Base-by-base conservation (phyloP, 2,113 vertebrate genomes). In the Thermophis baileyi region DNA sequence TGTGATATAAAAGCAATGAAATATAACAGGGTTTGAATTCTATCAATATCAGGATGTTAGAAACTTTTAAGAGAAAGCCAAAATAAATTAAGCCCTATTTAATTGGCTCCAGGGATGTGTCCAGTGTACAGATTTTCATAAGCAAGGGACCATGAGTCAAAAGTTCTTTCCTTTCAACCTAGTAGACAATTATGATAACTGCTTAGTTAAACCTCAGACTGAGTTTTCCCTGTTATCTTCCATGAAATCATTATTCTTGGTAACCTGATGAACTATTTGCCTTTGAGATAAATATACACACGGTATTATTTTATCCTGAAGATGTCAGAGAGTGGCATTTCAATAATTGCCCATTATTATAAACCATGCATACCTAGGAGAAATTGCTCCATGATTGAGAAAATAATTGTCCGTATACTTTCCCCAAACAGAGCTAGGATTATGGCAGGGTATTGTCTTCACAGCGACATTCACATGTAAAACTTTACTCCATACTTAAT, bases 311-410 rank as follows among this genome's bases (percentile, higher is more conserved):
- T 44, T 89, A 3, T 0, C 92, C 16, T 40, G 16, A 69, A 93
- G 63, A 54, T 92, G 40, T 27, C 9, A 93, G 81, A 63, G 50
- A 57, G 35, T n/a, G 69, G 1, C 25, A 89, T 92, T 95, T 95
- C 85, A 91, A 49, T 87, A 94, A 94, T 40, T 93, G 90, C 49
- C 89, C 25, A 88, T 95, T 74, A 93, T 91, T 90, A 60, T 74
- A 96, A 94, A 81, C 55, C 85, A 93, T 1, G 4, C 24, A 94
- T 49, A 81, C 87, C 90, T 74, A 88, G 51, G 95, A 96, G 95
- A 54, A 96, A 95, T 94, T 27, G 90, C 22, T 35, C 95, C 20
- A 92, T 11, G 92, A 74, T 93, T n/a, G 63, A 88, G 94, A 95
- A 69, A 95, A 93, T 91, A 96, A 95, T 88, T 93, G 93, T 93